phyloP scores from a whole-genome alignment of 64 coral and sea anemone genomes.

The Cladopsammia gracilis region DNA sequence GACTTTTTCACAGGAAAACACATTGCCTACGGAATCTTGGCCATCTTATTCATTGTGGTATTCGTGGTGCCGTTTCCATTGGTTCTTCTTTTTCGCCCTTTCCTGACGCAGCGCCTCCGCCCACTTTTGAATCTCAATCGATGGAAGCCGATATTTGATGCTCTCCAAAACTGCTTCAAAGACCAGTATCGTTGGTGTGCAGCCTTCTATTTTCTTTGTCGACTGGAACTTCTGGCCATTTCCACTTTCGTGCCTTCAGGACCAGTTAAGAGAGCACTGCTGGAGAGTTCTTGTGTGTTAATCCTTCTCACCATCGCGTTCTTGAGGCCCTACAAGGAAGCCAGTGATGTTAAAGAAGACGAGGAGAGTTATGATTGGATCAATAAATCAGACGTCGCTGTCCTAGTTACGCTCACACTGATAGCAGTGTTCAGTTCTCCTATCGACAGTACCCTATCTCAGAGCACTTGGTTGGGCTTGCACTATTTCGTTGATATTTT shows the following conservation, averaged over 20 bases:
- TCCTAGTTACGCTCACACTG: constrained; percentile 45
- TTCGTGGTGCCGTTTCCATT: constrained; percentile 82
- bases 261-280: constrained; percentile 52
- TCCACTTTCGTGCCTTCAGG: constrained; percentile 14
- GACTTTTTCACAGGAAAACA: constrained; percentile 85
- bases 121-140: constrained; percentile 79
- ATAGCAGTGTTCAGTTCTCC: constrained; percentile 69
- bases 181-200: constrained; percentile 94
- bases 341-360: constrained; percentile 21
- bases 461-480: background rate
- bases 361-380: constrained; percentile 49
- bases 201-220: constrained; percentile 89
- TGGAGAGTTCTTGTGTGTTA: constrained; percentile 54
- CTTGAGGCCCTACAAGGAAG: constrained; percentile 37
- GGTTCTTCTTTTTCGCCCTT: constrained; percentile 84
- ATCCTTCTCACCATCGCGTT: constrained; percentile 31
- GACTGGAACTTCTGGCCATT: constrained; percentile 60
- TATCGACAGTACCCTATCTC: background rate
- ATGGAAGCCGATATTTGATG: constrained; percentile 93
- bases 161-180: constrained; percentile 89
- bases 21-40: constrained; percentile 71
- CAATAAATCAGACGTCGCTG: constrained; percentile 31
- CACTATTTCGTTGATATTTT: background rate
- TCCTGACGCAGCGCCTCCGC: constrained; percentile 61
- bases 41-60: constrained; percentile 63